Conservation (phyloP, 2,888 invertebrate species). For the Dione vanillae region DNA sequence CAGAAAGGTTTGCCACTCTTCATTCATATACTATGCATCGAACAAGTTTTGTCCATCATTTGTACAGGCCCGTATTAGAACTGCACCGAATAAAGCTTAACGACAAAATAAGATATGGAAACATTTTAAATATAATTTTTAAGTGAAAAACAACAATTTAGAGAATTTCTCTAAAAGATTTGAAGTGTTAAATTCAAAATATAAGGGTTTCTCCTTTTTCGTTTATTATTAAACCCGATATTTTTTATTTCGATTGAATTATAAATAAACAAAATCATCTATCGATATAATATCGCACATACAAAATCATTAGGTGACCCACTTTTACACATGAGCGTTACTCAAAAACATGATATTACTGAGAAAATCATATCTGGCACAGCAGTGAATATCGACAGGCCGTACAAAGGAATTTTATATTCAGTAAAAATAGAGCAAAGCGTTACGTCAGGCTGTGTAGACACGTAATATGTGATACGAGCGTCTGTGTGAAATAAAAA, state of each 20-base stretch:
- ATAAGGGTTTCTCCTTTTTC: too few relatives aligned
- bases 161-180: too few relatives aligned
- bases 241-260: too few relatives aligned
- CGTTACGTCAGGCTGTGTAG: background rate
- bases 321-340: background rate
- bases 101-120: background rate
- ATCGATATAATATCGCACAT: too few relatives aligned
- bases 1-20: background rate
- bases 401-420: slow-evolving; percentile 11
- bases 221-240: too few relatives aligned
- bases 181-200: too few relatives aligned
- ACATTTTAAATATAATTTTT: background rate
- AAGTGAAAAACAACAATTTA: too few relatives aligned
- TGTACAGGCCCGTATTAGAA: background rate
- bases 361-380: background rate
- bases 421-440: slow-evolving; percentile 5
- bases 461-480: background rate
- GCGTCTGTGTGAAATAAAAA: background rate
- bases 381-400: background rate
- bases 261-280: too few relatives aligned
- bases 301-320: background rate
- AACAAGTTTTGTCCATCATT: background rate
- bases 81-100: background rate
- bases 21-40: slow-evolving; percentile 6
- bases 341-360: background rate